Base-by-base conservation (phyloP, 2,113 vertebrate species). In the Phaethornis superciliosus region DNA sequence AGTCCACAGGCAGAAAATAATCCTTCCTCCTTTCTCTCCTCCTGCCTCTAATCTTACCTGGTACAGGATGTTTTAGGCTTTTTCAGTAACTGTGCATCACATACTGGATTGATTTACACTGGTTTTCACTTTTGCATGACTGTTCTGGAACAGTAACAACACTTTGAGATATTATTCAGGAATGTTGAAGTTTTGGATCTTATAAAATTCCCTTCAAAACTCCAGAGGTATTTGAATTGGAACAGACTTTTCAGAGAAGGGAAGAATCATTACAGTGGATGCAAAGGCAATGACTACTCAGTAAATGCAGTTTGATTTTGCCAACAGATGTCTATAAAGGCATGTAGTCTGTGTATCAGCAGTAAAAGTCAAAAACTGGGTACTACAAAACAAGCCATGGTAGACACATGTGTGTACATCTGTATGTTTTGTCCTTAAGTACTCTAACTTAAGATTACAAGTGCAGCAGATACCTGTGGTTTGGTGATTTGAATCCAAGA, bases 1-100 rank as follows among this genome's bases (percentile, higher is more conserved):
- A 85, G 84, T 46, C 51, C 51, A 54, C 11, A 68, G 70, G 54
- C 79, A 89, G 75, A 67, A 91, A 88, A 59, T 24, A 77, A 89
- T 47, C 42, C 32, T 85, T 91, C 52, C 4, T 89, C 33, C 33
- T 82, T 81, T 88, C 60, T 32, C 5, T 89, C 17, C 26, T 88
- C 12, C 47, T 88, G 19, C 68, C 56, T 81, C 60, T 85, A 63
- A 85, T 93, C 44, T 71, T 85, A 59, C 59, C 65, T 69, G 54
- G 49, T 81, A n/a, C 24, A 68, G 58, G 35, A 58, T 58, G 30
- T 78, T 91, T 24, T 1, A 55, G 56, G 3, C 11, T 81, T 87
- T 85, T 84, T 35, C 51, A 71, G 47, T 59, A 76, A 62, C 28
- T 32, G 15, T 69, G 30, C n/a, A 46, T 54, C 15, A 33, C 21